Base-by-base conservation (phyloP, 2,888 invertebrate species). In the Andrena chrysosceles region DNA sequence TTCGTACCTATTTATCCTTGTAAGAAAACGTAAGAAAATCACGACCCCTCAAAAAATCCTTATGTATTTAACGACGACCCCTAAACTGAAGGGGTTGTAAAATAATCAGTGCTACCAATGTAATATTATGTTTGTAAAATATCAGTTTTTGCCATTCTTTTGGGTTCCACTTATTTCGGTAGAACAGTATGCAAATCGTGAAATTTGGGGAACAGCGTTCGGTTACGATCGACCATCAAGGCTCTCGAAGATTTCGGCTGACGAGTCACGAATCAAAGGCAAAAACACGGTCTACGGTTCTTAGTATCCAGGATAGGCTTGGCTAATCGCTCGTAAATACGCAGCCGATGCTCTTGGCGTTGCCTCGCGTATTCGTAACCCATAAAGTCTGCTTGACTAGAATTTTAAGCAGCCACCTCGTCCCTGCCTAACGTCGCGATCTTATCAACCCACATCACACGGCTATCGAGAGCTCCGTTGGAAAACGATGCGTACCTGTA, bases 251-350 rank as follows among this genome's bases (percentile, higher is more conserved):
- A 54, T 86, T 85, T 81, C 77, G 74, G 66, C 56, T 49, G 71
- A 20, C 35, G 23, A 23, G 42, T 75, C 74, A 77, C 74, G 81
- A 71, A 79, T 77, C 59, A 75, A 79, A 69, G 56, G 31, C 26
- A 48, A 52, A 60, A 49, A 71, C 42, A 42, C 49, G 16, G 35
- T 7, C 16, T 42, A 54, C 59, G 59, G 23, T 86, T 86, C 78
- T 81, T 59, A 63, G 68, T 87, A 87, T 70, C 72, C 76, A 86
- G 70, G 71, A 67, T 69, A 85, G 79, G 64, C 70, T 86, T 80
- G 77, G 76, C 74, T 86, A 87, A 87, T 88, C 78, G 80, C 80
- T 82, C 84, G 80, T 87, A 88, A 87, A 87, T 87, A 87, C 88
- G 88, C 88, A 80, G 75, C 33, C 67, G 72, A 82, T 84, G 86